A percentile compares a stretch with the other conserved stretches of the same genome.
phyloP scores from a whole-genome alignment of 1,140 invertebrate species.

The Micrasema minimum region DNA sequence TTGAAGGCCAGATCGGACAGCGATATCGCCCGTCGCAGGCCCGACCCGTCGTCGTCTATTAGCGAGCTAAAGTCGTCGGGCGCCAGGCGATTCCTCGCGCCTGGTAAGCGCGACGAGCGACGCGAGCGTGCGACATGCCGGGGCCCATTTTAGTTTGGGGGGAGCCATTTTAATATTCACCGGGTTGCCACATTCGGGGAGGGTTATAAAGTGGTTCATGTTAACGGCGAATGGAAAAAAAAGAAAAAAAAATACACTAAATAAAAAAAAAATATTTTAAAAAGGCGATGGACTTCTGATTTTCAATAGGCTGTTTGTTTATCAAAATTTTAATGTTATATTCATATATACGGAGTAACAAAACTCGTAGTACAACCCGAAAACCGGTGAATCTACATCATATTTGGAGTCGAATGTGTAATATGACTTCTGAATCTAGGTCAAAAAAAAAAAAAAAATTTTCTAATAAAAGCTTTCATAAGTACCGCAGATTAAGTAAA shows the following conservation, averaged over 20 bases:
- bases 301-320: too few species aligned
- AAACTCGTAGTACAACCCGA: too few species aligned
- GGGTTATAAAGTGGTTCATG: constrained; percentile 10
- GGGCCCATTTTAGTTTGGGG: background rate
- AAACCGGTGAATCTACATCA: too few species aligned
- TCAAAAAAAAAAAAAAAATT: too few species aligned
- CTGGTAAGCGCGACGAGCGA: constrained; percentile 24
- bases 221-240: constrained; percentile 11
- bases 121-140: constrained; percentile 49
- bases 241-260: constrained; percentile 31
- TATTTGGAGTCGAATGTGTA: too few species aligned
- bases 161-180: constrained; percentile 1
- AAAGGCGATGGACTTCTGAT: too few species aligned
- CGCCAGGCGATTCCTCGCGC: constrained; percentile 43
- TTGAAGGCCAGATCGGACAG: constrained; percentile 66
- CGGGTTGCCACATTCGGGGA: constrained; percentile 1
- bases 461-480: too few species aligned
- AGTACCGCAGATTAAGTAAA: too few species aligned
- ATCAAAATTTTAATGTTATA: too few species aligned
- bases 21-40: constrained; percentile 64
- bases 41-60: constrained; percentile 59
- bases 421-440: too few species aligned
- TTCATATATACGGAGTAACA: too few species aligned
- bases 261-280: too few species aligned
- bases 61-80: constrained; percentile 49